phyloP scores from a whole-genome alignment of 2,113 vertebrate species.

The Gavialis gangeticus region DNA sequence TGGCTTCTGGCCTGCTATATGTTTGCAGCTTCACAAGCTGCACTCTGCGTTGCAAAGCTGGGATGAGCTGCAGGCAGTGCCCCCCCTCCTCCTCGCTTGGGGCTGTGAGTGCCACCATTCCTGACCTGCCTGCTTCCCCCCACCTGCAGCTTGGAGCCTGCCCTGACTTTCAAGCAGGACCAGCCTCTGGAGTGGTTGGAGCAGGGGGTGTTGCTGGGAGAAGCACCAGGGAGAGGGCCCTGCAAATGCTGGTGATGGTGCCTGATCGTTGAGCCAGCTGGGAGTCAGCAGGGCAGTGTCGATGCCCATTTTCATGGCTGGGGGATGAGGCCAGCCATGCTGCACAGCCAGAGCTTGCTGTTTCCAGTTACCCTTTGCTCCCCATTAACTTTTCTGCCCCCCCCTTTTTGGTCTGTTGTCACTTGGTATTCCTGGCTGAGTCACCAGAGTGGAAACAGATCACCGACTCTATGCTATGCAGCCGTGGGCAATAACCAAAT shows the following conservation, averaged over 20 bases:
- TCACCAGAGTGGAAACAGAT: not conserved
- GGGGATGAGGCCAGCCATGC: no score
- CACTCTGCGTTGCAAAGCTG: no score
- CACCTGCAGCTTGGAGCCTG: not conserved
- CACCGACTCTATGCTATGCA: not conserved
- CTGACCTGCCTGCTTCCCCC: not conserved
- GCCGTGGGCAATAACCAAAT: not conserved
- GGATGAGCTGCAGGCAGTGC: no score
- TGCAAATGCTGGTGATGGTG: not conserved
- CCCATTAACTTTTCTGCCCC: not conserved
- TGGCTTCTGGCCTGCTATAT: not conserved
- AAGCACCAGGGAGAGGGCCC: not conserved
- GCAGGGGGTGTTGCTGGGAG: not conserved
- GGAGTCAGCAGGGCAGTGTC: not conserved
- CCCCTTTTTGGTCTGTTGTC: not conserved
- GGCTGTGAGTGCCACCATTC: not conserved
- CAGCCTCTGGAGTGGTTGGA: not conserved
- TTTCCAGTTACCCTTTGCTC: not conserved
- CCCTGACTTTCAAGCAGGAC: not conserved
- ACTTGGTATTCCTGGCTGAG: not conserved
- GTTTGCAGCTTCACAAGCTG: not conserved
- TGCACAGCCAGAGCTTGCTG: not conserved
- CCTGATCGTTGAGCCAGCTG: not conserved
- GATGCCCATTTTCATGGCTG: no score
- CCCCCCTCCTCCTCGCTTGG: not conserved